phyloP scores from a whole-genome alignment of 2,113 vertebrate genomes.

The Rallus limicola region DNA sequence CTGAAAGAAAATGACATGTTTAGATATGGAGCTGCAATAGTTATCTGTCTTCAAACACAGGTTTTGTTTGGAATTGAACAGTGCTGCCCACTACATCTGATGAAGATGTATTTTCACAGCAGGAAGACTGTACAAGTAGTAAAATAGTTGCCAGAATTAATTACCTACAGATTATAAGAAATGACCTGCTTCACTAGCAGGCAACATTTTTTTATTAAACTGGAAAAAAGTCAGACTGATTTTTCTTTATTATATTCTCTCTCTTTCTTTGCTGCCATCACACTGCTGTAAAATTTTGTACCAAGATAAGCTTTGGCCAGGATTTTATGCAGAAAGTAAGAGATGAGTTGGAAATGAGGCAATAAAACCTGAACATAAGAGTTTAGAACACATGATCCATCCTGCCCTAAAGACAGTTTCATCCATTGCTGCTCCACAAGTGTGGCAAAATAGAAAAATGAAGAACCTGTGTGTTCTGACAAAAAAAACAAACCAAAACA shows the following conservation, averaged over 20 bases:
- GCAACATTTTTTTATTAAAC: neutral
- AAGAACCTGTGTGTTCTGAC: neutral
- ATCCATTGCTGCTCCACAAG: neutral
- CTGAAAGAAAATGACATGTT: slow-evolving; percentile 11
- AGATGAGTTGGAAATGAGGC: neutral
- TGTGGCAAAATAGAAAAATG: neutral
- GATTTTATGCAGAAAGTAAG: slow-evolving; percentile 2
- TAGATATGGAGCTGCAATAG: slow-evolving; percentile 7
- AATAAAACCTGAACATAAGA: slow-evolving; percentile 1
- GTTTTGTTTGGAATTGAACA: neutral
- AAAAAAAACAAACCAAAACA: neutral
- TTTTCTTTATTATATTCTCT: neutral
- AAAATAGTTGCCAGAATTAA: slow-evolving; percentile 40
- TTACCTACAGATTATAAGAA: neutral
- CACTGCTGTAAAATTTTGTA: neutral
- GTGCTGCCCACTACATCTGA: neutral
- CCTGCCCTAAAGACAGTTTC: neutral
- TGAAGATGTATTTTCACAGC: slow-evolving; percentile 28
- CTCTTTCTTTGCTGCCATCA: neutral
- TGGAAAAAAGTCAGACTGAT: neutral
- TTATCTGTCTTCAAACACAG: slow-evolving; percentile 12
- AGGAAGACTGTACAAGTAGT: neutral
- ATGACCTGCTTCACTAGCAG: neutral
- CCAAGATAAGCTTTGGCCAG: neutral
- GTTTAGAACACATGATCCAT: neutral